A percentile compares a stretch with the other conserved stretches of the same genome.
Conservation (phyloP, 1,140 invertebrate species). For the Belonocnema kinseyi region DNA sequence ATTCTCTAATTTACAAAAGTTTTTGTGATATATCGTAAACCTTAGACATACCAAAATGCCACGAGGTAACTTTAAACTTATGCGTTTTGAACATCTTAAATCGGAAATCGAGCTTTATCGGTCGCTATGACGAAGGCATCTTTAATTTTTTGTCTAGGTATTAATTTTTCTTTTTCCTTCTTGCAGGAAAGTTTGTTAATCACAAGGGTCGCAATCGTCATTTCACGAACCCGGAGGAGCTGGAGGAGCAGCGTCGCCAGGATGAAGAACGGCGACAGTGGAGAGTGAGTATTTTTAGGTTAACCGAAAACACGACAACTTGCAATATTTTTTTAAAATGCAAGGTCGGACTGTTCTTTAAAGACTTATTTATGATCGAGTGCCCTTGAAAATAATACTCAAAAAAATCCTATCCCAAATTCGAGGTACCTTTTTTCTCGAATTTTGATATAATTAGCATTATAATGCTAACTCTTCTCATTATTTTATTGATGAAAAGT, state of each 20-base stretch:
- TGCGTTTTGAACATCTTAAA: not conserved
- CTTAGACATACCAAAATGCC: conserved; percentile 1
- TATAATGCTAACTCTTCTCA: too few relatives aligned
- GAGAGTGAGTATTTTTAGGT: conserved; percentile 78
- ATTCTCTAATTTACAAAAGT: conserved; percentile 13
- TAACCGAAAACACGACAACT: conserved; percentile 49
- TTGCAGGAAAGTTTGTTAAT: conserved; percentile 88
- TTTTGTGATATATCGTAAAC: not conserved
- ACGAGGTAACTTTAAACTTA: not conserved
- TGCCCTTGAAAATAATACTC: not conserved
- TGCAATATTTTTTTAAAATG: conserved; percentile 47
- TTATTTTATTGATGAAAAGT: too few relatives aligned
- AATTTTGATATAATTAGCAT: too few relatives aligned
- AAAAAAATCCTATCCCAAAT: not conserved
- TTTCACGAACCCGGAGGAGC: conserved; percentile 95
- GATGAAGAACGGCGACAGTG: conserved; percentile 83
- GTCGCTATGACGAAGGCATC: not conserved
- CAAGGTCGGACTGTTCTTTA: conserved; percentile 30
- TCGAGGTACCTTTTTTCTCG: not conserved
- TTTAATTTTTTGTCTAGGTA: not conserved
- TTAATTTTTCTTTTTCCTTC: conserved; percentile 45
- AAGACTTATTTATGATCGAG: not conserved
- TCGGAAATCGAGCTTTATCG: not conserved
- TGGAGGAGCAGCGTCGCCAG: conserved; percentile 89
- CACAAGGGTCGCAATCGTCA: conserved; percentile 94